Base-by-base conservation (phyloP, 2,888 invertebrate species). In the Cynaeus angustus region DNA sequence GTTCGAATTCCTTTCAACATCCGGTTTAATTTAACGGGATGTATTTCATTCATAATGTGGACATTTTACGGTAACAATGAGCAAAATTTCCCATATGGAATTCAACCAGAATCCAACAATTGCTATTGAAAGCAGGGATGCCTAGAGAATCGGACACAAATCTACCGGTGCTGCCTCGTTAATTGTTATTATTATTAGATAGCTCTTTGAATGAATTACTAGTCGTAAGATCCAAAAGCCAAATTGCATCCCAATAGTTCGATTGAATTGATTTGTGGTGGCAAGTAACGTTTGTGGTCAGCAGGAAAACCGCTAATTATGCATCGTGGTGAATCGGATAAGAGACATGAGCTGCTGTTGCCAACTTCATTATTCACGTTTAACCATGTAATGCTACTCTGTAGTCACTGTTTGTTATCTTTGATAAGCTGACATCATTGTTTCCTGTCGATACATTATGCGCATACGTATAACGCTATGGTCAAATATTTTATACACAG, bases 231-330 rank as follows among this genome's bases (percentile, higher is more conserved):
- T 52, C n/a, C 37, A 43, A 26, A n/a, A 52, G 41, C 52, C 26
- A 38, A 65, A 30, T 26, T 45, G 65, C 3, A 6, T 53, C 52
- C 26, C 56, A 21, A 56, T 48, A 16, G 50, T 65, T 65, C 64
- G 65, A 64, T 65, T 30, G 56, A 58, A 64, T 65, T 69, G 69
- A 69, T 69, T 69, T 65, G 62, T 68, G 62, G 55, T 64, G 45
- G 46, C 41, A 48, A 68, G 68, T 61, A 68, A 28, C 68, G 53
- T 62, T 68, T 68, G 68, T 37, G 68, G 68, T 69, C 56, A 50
- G 26, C 58, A 43, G 26, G 56, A 38, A 28, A 46, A 26, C 45
- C 64, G 55, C 65, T 69, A 69, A 58, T 69, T 58, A 65, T 69
- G 58, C 52, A 68, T 46, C 55, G 45, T 48, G 16, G 59, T 66